Base-by-base conservation (phyloP, 1,140 invertebrate species). In the Archegozetes longisetosus region DNA sequence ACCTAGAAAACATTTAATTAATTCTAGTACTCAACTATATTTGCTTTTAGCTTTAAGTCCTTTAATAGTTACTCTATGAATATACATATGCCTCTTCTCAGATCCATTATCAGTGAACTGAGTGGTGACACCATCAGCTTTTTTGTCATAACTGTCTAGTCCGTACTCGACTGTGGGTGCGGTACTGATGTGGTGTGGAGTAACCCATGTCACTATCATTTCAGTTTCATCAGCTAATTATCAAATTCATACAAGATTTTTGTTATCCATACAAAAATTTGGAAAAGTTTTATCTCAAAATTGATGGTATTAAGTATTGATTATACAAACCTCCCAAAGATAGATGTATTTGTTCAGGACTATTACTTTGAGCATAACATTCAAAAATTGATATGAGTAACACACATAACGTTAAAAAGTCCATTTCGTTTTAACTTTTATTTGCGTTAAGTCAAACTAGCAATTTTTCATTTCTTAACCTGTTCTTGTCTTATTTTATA, bases 131-230 rank as follows among this genome's bases (percentile, higher is more conserved):
- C 50, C 50, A 51, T 6, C 4, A 51, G 24, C 50, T n/a, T n/a
- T 49, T 57, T 24, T 23, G 24, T 23, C 55, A 22, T n/a, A 24
- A n/a, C 6, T 3, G 6, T 17, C 25, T 22, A 4, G 17, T 1
- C 86, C 87, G 74, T 85, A 94, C 69, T 87, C 79, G 20, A 89
- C 87, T 29, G 80, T 64, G n/a, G 80, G 62, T 0, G 84, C 82
- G 66, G 78, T 73, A n/a, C 76, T 64, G 2, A 87, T 83, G 64
- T 82, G 71, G 64, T 82, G 77, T 64, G 79, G 78, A 25, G 90
- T 94, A 2, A 82, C 84, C 91, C 91, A 95, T 60, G 88, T 93
- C 20, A 94, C 82, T 40, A 87, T 77, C 71, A 89, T 84, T 63
- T 86, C 78, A 63, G 74, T 76, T 25, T 64, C 25, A 1, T 64